Evolutionary conservation across 1,140 invertebrate species (phyloP).

Genomic region (Camponotus floridanus): DNA sequence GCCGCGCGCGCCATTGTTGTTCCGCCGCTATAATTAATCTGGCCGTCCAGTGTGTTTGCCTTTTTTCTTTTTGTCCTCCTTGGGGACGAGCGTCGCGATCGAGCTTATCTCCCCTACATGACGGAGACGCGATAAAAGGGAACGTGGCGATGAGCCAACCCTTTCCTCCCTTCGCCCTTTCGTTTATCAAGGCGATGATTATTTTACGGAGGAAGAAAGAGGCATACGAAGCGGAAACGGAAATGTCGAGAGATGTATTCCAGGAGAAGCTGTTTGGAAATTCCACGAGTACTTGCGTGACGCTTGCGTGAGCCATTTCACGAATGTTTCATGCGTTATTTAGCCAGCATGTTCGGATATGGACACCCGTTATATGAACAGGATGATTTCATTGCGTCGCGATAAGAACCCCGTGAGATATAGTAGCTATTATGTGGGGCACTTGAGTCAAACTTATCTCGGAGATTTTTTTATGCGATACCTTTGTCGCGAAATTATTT

Average conservation of each 20-base stretch:
- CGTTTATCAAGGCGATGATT: conserved; percentile 7
- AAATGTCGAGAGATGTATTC: neutral
- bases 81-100: conserved; percentile 24
- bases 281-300: neutral
- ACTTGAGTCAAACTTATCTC: neutral
- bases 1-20: conserved; percentile 60
- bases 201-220: conserved; percentile 6
- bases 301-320: neutral
- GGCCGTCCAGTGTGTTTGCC: conserved; percentile 27
- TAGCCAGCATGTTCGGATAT: neutral
- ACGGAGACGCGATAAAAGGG: conserved; percentile 40
- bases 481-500: neutral
- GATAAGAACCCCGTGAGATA: neutral
- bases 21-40: conserved; percentile 70
- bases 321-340: conserved; percentile 14
- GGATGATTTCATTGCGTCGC: neutral
- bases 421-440: neutral
- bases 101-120: conserved; percentile 35
- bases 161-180: neutral
- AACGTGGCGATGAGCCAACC: neutral
- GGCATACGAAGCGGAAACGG: neutral
- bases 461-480: neutral
- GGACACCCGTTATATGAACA: neutral
- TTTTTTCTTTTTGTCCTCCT: conserved; percentile 45
- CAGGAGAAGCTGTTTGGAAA: neutral